Percentiles rank a stretch among this genome's conserved stretches.
phyloP scores from a whole-genome alignment of 2,113 vertebrate species.

The Pangasianodon hypophthalmus region DNA sequence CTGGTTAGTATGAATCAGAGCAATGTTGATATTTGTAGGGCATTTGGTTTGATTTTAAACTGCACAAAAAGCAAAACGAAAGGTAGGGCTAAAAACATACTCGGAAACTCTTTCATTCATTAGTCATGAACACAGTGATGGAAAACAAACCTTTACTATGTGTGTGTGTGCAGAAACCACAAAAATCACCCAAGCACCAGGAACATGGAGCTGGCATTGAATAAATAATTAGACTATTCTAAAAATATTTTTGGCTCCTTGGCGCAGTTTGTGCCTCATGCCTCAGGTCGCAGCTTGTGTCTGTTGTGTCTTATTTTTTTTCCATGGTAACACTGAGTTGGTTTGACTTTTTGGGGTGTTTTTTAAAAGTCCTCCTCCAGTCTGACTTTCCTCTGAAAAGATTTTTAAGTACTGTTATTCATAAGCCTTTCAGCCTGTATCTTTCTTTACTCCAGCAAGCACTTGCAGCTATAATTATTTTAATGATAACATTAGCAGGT shows the following conservation, averaged over 20 bases:
- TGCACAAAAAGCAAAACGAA: no score
- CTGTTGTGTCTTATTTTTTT: background rate
- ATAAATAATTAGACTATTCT: background rate
- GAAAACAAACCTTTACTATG: background rate
- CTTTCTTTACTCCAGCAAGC: background rate
- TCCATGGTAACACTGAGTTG: background rate
- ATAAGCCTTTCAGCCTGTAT: background rate
- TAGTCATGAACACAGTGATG: no score
- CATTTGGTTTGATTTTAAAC: no score
- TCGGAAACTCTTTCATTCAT: no score
- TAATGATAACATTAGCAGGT: background rate
- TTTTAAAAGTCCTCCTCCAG: background rate
- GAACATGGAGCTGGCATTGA: background rate
- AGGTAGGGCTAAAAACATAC: no score
- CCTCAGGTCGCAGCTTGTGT: background rate
- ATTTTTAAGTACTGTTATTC: background rate
- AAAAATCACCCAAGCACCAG: background rate
- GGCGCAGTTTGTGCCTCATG: background rate
- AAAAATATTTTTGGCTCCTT: background rate
- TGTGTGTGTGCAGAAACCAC: background rate
- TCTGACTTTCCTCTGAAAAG: background rate
- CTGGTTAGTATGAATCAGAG: no score
- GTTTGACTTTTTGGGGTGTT: background rate
- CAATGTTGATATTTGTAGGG: no score
- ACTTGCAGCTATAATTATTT: background rate